Evolutionary conservation across 2,797 vertebrate genomes (phyloP), one percentile per base, ranked within the genome.

Genomic region (Ptychobarbus kaznakovi): DNA sequence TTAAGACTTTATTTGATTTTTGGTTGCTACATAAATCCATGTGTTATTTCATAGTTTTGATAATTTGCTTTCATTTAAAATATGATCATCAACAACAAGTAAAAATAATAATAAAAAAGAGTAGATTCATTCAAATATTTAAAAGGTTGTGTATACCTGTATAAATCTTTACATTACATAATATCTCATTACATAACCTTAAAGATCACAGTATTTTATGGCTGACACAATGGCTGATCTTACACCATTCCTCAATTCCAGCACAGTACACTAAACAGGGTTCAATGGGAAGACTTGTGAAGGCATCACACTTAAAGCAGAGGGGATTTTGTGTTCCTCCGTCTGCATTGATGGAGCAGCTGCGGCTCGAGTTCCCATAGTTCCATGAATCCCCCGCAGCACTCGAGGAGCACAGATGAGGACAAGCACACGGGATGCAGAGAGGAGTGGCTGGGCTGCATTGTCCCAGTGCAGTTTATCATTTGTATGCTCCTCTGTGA

Each of bases 281-380:
- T 81, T 66, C 78, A 85, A 82, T 70, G 53, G 49, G 69, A 53
- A 40, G 40, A 49, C 73, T 46, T 58, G 63, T 77, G 74, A 78
- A 86, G 35, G 35, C 51, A 72, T 72, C 68, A 38, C 87, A 85
- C 61, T 89, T 76, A 82, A 84, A 40, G 69, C 53, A 13, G 53
- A 61, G 44, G 76, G 84, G 86, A 89, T 87, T 87, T 81, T 79
- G 65, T 83, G 83, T 83, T 82, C 79, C 82, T 72, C 74, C 81
- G 15, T 28, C 58, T 79, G 79, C 77, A 86, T 87, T 89, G 85
- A 91, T 32, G 69, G 73, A 87, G 83, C 88, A 90, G 87, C 87
- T 90, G 88, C 77, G 75, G 78, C 76, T 88, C 81, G 42, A 68
- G 83, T 87, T 90, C 89, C 88, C 90, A 87, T 86, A 81, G 70